These are phyloP conservation scores for Odocoileus hemionus DNA, from an alignment of 2,113 vertebrate species.

Conservation along the genomic window DNA sequence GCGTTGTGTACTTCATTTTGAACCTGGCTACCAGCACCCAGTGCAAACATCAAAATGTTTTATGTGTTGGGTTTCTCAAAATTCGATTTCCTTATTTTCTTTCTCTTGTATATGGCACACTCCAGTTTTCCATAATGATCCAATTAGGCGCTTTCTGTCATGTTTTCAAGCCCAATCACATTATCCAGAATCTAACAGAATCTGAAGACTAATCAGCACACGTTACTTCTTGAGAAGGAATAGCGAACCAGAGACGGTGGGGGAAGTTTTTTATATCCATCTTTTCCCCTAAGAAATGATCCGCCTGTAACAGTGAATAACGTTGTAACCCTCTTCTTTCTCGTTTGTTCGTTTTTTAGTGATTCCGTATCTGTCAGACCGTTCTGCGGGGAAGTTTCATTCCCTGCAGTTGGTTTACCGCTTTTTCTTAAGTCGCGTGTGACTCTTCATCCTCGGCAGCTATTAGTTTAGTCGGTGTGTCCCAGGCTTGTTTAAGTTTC, in stretches of 20 bases:
- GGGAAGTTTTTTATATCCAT: not conserved
- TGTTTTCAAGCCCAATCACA: not conserved
- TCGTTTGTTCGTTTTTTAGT: not conserved
- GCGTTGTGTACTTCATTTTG: not conserved
- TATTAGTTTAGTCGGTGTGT: constrained; percentile 51
- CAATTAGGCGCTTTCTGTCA: not conserved
- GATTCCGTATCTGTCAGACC: not conserved
- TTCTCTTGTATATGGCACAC: not conserved
- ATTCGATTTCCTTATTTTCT: constrained; percentile 26
- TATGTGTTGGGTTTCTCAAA: not conserved
- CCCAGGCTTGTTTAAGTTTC: constrained; percentile 56
- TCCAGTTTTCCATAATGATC: constrained; percentile 23
- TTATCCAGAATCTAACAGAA: not conserved
- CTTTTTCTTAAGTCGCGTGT: constrained; percentile 37
- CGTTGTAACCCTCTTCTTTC: not conserved
- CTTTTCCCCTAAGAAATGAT: not conserved
- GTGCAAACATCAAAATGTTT: constrained; percentile 28
- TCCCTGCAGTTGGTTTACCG: constrained; percentile 3
- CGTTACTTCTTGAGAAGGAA: not conserved
- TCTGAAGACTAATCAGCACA: not conserved
- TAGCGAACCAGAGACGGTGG: not conserved
- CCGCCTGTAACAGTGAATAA: not conserved
- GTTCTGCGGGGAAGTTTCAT: not conserved
- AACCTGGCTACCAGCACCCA: not conserved
- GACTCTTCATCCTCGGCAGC: constrained; percentile 38